Evolutionary conservation across 1,140 invertebrate genomes (phyloP), one percentile per base, ranked within the genome.

Genomic region (Himalopsyche phryganea): DNA sequence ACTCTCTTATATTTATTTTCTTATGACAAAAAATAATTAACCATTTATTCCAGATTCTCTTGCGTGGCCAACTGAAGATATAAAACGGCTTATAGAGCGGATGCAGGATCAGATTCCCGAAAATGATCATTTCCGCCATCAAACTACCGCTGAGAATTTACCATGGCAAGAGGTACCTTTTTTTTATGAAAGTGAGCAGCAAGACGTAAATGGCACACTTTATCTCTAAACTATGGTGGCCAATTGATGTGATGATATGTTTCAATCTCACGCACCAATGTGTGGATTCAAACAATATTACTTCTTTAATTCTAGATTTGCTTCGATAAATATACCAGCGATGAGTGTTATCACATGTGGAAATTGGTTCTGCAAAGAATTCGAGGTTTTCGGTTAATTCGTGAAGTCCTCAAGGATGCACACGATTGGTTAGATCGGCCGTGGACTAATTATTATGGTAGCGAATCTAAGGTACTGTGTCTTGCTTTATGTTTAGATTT

Each of bases 381-480:
- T 10, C 62, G 80, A 13, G 61, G 72, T 13, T 81, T 71, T 66
- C 60, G 80, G 13, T 66, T 79, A 28, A 65, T 81, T 19, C 65
- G 65, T 6, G 80, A 81, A 67, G 58, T 81, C 33, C 54, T 80
- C 3, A 60, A 66, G 20, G 80, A 81, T 69, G 77, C 79, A 2
- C 72, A 73, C 52, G 66, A 68, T 42, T 80, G 76, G 73, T 61
- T 76, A 13, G 63, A 63, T 18, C 67, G 71, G 41, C 73, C 80
- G 14, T 77, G 72, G 70, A 73, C 69, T n/a, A 67, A 70, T 48
- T 76, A 69, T 36, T 72, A 71, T 40, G 65, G 66, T 46, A 63
- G 66, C 13, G 67, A 65, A 32, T 68, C 67, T 51, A 60, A 52
- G 20, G 67, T 71, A 61, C 42, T 28, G n/a, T n/a, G n/a, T n/a